Evolutionary conservation across 2,113 vertebrate genomes (phyloP), one percentile per base, ranked within the genome.

Genomic region (Grus americana): DNA sequence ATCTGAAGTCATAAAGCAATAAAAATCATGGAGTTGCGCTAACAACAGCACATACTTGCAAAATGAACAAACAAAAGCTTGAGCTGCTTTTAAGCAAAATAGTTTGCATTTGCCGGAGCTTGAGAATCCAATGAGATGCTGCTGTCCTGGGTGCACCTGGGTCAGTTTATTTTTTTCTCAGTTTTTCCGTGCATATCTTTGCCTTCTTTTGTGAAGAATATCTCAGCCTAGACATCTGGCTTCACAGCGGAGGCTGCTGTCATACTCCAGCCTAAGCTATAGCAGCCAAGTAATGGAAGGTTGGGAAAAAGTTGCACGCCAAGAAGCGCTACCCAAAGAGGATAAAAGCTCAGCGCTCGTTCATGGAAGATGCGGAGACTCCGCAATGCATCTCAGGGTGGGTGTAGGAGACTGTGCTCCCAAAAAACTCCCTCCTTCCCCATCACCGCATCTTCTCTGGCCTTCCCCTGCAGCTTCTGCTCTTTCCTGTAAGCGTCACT

Each of bases 251-350:
- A 29, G 14, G 34, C 34, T 29, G 74, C 57, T 46, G 74, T 5
- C 74, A n/a, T 20, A 6, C 38, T 32, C 27, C 58, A 79, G 38
- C 38, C 54, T 17, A 12, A n/a, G 42, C 63, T 36, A 17, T 5
- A 44, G 44, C n/a, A 36, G 23, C 44, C n/a, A 38, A 11, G 32
- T 49, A 42, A 20, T 2, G 2, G 40, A 40, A 15, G 9, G 6
- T 11, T 26, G 26, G 50, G 8, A 47, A 65, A 26, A 24, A 10
- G 17, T 6, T 34, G 30, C 46, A 3, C 0, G 2, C 63, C 8
- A 11, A 52, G 63, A n/a, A 30, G 24, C 1, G 4, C 58, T 26
- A 5, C n/a, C 13, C n/a, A 19, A 30, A 34, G 34, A 29, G 1
- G 21, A 22, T 2, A 32, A 34, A 81, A 52, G 22, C 61, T 38